A percentile compares a stretch with the other conserved stretches of the same genome.
These are phyloP conservation scores for Coccyzus lansbergi DNA, from an alignment of 2,797 vertebrate species.

Conservation along the genomic window DNA sequence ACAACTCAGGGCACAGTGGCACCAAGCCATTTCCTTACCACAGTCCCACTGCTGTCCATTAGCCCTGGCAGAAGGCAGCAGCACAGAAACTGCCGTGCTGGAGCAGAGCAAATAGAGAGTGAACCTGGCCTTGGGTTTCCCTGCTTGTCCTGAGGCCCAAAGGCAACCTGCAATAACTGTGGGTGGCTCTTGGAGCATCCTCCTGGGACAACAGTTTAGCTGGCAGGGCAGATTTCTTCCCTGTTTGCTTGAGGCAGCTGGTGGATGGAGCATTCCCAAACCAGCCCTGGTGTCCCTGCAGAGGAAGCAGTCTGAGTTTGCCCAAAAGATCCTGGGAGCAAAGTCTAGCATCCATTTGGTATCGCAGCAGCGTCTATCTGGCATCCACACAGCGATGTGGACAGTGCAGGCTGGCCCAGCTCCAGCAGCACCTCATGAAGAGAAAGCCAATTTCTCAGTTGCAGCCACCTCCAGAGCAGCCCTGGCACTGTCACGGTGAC, in stretches of 20 bases:
- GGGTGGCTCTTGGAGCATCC: neutral
- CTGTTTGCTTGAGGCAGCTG: neutral
- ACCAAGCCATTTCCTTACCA: neutral
- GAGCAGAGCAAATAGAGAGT: neutral
- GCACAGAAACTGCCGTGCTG: neutral
- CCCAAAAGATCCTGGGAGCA: neutral
- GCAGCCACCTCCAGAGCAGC: neutral
- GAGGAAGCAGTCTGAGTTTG: neutral
- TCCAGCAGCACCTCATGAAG: neutral
- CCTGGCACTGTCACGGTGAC: neutral
- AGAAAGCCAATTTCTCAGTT: neutral
- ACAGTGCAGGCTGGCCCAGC: neutral
- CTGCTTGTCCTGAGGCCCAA: rapidly evolving
- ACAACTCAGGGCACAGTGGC: neutral
- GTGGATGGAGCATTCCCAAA: neutral
- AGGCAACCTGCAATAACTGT: rapidly evolving
- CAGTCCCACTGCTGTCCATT: rapidly evolving
- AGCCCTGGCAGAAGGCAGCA: neutral
- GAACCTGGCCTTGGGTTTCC: neutral
- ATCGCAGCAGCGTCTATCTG: neutral
- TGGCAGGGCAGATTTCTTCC: neutral
- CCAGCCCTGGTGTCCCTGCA: neutral
- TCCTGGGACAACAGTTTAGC: neutral
- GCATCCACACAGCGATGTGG: neutral
- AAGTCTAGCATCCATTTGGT: neutral